Base-by-base conservation (phyloP, 2,888 invertebrate species). In the Oeneis ivallda region DNA sequence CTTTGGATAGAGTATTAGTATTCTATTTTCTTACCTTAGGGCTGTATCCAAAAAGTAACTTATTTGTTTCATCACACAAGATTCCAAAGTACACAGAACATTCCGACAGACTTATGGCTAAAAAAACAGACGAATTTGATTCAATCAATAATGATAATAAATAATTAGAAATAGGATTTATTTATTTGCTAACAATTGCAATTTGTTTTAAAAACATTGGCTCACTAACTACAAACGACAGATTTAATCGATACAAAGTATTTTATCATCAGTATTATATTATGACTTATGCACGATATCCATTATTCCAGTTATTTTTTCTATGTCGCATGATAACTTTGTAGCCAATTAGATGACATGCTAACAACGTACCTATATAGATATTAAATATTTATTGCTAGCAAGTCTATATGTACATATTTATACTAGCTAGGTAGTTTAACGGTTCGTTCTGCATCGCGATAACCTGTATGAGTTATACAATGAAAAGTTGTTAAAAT, bases 341-440 rank as follows among this genome's bases (percentile, higher is more conserved):
- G 45, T 7, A 68, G 45, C 63, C 54, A 45, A 49, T 60, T 62
- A 19, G 13, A 62, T 47, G 59, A 43, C 62, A 70, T 62, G 53
- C 70, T 62, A 68, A 13, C 26, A 10, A 41, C 57, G 17, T 17
- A 49, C 26, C 26, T 26, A 26, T 26, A 2, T 26, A 26, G 2
- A 26, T 26, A 2, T 5, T 62, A 37, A 34, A 74, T 73, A 70
- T 54, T 54, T 6, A 17, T 39, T 17, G 67, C 26, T 26, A 69
- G 68, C 69, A 70, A 72, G 37, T 37, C 6, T 49, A 43, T 32
- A 37, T 9, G 6, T 34, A 34, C 26, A 37, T 56, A 56, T 17
- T 37, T 49, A 10, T n/a, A n/a, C n/a, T 11, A 61, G 50, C 19
- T 26, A 39, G 19, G 26, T 9, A 41, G n/a, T 61, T 59, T 34